Evolutionary conservation across 1,140 invertebrate species (phyloP).

Genomic region (Caerostris darwini): DNA sequence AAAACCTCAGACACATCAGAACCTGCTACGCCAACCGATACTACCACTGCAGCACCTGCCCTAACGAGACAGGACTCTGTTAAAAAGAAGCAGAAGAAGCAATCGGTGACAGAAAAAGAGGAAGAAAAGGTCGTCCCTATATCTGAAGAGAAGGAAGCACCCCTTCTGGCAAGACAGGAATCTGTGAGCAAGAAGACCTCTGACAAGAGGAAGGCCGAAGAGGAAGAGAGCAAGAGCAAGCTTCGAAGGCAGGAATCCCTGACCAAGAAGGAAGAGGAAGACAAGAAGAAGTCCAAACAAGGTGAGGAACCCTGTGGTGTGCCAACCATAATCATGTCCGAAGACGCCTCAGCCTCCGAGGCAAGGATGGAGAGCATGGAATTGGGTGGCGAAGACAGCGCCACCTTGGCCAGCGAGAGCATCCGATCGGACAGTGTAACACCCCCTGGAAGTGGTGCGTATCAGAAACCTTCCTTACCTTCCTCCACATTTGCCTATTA

Average conservation of each 20-base stretch:
- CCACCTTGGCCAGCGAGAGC: constrained; percentile 66
- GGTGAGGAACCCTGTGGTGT: constrained; percentile 57
- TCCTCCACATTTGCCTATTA: constrained; percentile 28
- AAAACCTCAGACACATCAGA: constrained; percentile 4
- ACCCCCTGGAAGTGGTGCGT: constrained; percentile 61
- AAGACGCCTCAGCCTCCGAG: constrained; percentile 64
- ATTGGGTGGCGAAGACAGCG: constrained; percentile 52
- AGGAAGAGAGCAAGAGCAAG: background rate
- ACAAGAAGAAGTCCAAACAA: constrained; percentile 53
- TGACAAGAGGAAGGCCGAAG: background rate
- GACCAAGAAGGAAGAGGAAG: background rate
- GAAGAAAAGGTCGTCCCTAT: background rate
- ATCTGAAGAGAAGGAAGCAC: background rate
- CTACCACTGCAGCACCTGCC: background rate
- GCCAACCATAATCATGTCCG: constrained; percentile 64
- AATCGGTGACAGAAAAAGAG: background rate
- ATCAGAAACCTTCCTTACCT: constrained; percentile 56
- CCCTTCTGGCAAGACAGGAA: background rate
- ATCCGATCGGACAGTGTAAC: constrained; percentile 41
- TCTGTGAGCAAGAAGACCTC: background rate
- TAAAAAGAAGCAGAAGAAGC: constrained; percentile 39
- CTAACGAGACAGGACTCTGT: constrained; percentile 52
- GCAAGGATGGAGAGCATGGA: constrained; percentile 67
- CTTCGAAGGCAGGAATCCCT: constrained; percentile 27
- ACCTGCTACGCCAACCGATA: constrained; percentile 39